Evolutionary conservation across 2,797 vertebrate species (phyloP), one percentile per base, ranked within the genome.

Genomic region (Tokudaia muenninki): DNA sequence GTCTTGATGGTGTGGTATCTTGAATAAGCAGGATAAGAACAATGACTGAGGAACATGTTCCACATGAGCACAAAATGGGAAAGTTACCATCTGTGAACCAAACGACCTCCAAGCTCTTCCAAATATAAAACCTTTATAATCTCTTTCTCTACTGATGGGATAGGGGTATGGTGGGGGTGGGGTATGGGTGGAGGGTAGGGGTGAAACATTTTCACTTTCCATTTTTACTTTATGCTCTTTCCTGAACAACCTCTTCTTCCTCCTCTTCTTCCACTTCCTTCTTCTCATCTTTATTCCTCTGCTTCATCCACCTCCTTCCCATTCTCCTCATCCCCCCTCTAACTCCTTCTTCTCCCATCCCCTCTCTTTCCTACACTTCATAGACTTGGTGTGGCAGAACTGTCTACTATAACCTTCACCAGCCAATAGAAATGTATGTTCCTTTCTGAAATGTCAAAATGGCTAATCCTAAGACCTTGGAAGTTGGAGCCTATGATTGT

Each of bases 401-500:
- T 92, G 26, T 87, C 79, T 83, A 37, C 55, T 65, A 37, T 19
- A 94, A 12, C 10, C 59, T 82, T 61, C 10, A 78, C 11, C 3
- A 74, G 72, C 3, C 81, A 84, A 90, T 24, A 47, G 81, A 96
- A 93, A 96, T 61, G 4, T 4, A 63, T 52, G 37, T 61, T 94
- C 82, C 41, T 44, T 82, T 94, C 90, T 78, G 44, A 37, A 11
- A 65, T 90, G n/a, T 34, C 84, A 91, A 92, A 95, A 65, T 83
- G 61, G 81, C 14, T 70, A 77, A 81, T 92, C 83, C 87, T n/a
- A 88, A 52, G 3, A 77, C 7, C 11, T 95, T 92, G 77, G 6
- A 70, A 67, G 11, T 22, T 74, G 88, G 67, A 92, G 44, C 14
- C 63, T 29, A 87, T 77, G 80, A 41, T 29, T 91, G 24, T 90